These are phyloP conservation scores for Calyptommatus sinebrachiatus DNA, from an alignment of 2,113 vertebrate species.

Conservation along the genomic window DNA sequence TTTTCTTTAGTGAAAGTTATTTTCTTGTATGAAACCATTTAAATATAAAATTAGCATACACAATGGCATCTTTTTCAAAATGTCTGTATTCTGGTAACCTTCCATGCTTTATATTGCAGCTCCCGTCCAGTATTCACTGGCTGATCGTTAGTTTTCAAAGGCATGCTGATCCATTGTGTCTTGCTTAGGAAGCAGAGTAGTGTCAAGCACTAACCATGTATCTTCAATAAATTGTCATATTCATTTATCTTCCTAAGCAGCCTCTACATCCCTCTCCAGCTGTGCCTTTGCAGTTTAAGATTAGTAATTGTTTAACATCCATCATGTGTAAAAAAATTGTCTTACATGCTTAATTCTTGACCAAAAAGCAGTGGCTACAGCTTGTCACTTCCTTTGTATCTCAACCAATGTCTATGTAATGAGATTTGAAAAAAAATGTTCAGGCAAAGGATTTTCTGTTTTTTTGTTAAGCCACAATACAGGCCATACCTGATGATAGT, in stretches of 20 bases:
- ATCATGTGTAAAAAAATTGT: conserved; percentile 57
- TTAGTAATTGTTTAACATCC: conserved; percentile 64
- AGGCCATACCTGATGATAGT: neutral
- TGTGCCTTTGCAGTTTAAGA: conserved; percentile 56
- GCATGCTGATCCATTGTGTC: conserved; percentile 15
- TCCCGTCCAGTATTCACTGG: neutral
- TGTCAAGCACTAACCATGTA: conserved; percentile 39
- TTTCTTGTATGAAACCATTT: neutral
- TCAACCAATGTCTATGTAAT: neutral
- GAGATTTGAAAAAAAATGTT: conserved; percentile 9
- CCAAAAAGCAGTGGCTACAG: conserved; percentile 34
- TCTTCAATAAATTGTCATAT: conserved; percentile 64
- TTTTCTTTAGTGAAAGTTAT: no score
- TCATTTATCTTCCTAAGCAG: conserved; percentile 63
- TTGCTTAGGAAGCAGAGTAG: conserved; percentile 29
- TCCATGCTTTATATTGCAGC: neutral
- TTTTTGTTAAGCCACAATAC: conserved; percentile 11
- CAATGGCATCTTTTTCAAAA: neutral
- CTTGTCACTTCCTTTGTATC: conserved; percentile 29
- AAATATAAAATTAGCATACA: neutral
- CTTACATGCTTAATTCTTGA: conserved; percentile 51
- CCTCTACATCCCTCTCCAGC: conserved; percentile 44
- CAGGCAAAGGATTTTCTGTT: neutral
- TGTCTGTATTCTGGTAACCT: neutral
- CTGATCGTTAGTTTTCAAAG: conserved; percentile 4